A percentile compares a stretch with the other conserved stretches of the same genome.
phyloP scores from a whole-genome alignment of 2,888 invertebrate genomes.

The Pseudolycoriella hygida region DNA sequence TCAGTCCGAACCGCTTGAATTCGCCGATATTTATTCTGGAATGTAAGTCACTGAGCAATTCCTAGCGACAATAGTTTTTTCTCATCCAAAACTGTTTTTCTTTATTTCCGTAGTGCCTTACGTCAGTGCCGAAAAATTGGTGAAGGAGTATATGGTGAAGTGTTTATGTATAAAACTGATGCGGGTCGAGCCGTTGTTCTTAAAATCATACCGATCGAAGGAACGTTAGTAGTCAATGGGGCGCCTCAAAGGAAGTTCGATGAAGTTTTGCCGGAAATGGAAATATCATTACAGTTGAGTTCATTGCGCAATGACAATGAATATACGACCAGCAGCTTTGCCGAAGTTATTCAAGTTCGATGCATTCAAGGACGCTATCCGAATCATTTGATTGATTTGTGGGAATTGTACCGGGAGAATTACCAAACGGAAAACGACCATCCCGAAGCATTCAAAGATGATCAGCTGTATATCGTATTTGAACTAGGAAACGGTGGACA shows the following conservation, averaged over 20 bases:
- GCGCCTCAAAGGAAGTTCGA: constrained; percentile 74
- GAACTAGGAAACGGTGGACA: constrained; percentile 73
- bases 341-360: constrained; percentile 29
- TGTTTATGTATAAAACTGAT: constrained; percentile 46
- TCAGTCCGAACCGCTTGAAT: constrained; percentile 41
- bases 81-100: constrained; percentile 4
- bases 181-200: constrained; percentile 42
- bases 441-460: constrained; percentile 48
- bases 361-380: constrained; percentile 73
- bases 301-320: constrained; percentile 41
- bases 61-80: constrained; percentile 12
- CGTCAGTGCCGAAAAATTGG: constrained; percentile 71
- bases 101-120: constrained; percentile 31
- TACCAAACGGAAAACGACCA: constrained; percentile 67
- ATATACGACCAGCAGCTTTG: constrained; percentile 52
- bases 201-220: constrained; percentile 86
- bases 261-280: constrained; percentile 80
- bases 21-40: constrained; percentile 47
- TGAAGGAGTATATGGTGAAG: constrained; percentile 92
- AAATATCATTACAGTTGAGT: constrained; percentile 75
- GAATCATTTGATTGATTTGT: constrained; percentile 50
- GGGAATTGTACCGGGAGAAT: constrained; percentile 64
- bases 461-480: constrained; percentile 68
- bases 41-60: constrained; percentile 33
- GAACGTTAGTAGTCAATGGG: constrained; percentile 63